Evolutionary conservation across 1,140 invertebrate species (phyloP).

Genomic region (Atopsyche davidsoni): DNA sequence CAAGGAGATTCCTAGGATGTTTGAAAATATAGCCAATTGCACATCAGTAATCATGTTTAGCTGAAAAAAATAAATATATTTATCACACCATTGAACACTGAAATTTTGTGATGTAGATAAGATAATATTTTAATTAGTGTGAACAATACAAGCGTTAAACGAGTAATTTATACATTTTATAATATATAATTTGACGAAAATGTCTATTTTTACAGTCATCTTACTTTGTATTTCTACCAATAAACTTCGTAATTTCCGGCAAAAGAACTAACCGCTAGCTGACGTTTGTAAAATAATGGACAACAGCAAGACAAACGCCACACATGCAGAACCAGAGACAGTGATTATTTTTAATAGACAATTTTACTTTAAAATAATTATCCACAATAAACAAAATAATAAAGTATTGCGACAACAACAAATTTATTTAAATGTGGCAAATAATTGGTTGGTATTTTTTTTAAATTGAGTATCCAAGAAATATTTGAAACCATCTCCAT

Average conservation of each 20-base stretch:
- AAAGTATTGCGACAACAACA: background rate
- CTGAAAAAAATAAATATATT: conserved; percentile 16
- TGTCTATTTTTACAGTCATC: background rate
- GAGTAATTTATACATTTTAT: background rate
- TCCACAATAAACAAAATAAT: background rate
- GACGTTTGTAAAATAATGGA: background rate
- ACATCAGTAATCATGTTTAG: conserved; percentile 89
- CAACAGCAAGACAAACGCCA: background rate
- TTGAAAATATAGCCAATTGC: conserved; percentile 92
- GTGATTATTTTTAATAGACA: background rate
- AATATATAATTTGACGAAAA: background rate
- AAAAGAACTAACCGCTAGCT: background rate
- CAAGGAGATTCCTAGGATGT: conserved; percentile 86
- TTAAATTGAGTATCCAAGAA: background rate
- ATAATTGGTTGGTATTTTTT: background rate
- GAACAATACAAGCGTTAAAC: background rate
- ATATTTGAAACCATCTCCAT: no score
- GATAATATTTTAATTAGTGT: background rate
- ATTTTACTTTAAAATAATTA: background rate
- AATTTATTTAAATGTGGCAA: background rate
- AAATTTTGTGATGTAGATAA: no score
- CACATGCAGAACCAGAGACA: background rate
- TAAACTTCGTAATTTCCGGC: background rate
- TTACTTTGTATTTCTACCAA: background rate
- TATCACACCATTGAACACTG: no score